Conservation (phyloP, 2,113 vertebrate genomes). For the Myxocyprinus asiaticus region DNA sequence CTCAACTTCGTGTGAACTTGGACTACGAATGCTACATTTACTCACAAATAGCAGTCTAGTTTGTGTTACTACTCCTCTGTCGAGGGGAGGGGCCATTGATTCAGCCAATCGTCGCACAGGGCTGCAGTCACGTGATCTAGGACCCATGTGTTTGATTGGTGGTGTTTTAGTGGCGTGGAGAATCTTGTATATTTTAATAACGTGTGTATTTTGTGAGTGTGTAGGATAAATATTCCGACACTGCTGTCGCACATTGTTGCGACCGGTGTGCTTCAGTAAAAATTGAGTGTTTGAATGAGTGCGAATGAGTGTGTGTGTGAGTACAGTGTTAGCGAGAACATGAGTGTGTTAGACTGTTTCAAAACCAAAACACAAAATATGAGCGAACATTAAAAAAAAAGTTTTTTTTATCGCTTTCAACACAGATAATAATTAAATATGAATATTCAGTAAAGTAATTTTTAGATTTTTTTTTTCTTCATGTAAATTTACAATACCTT, state of each 20-base stretch:
- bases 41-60: slow-evolving; percentile 70
- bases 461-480: slow-evolving; percentile 71
- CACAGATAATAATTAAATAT: slow-evolving; percentile 80
- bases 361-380: slow-evolving; percentile 83
- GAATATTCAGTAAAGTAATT: slow-evolving; percentile 79
- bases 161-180: slow-evolving; percentile 66
- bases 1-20: slow-evolving; percentile 46
- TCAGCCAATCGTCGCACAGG: slow-evolving; percentile 60
- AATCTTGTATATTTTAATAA: slow-evolving; percentile 82
- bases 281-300: slow-evolving; percentile 47
- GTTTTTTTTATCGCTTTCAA: slow-evolving; percentile 72
- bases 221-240: slow-evolving; percentile 71
- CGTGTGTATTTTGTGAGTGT: slow-evolving; percentile 57
- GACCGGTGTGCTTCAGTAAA: slow-evolving; percentile 65
- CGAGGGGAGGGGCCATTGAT: slow-evolving; percentile 62
- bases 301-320: slow-evolving; percentile 40
- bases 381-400: slow-evolving; percentile 75
- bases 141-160: slow-evolving; percentile 64
- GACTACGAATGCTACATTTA: slow-evolving; percentile 45
- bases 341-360: slow-evolving; percentile 75
- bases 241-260: slow-evolving; percentile 67
- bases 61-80: slow-evolving; percentile 62
- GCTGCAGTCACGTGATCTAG: slow-evolving; percentile 55
- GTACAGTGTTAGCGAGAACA: slow-evolving; percentile 60
- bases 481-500: slow-evolving; percentile 66